Conservation (phyloP, 1,140 invertebrate species). For the Antheraea mylitta region DNA sequence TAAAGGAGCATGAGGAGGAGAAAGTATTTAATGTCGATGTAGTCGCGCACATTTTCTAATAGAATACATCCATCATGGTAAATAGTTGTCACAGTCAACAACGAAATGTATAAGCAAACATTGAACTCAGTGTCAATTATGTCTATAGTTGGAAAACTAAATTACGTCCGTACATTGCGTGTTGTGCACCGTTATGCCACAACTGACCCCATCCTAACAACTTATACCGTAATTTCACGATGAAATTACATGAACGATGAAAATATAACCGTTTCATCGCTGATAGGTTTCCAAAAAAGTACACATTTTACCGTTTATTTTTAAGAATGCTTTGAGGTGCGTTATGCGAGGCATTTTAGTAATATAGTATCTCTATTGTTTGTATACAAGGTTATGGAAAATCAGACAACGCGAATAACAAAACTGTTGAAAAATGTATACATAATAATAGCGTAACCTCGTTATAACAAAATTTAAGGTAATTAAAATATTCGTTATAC, state of each 20-base stretch:
- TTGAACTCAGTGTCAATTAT: conserved; percentile 4
- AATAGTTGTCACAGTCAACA: not conserved
- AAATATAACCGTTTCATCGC: conserved; percentile 17
- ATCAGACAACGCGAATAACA: not conserved
- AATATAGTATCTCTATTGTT: not conserved
- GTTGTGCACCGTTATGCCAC: conserved; percentile 34
- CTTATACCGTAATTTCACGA: conserved; percentile 34
- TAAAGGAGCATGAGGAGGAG: too few relatives aligned
- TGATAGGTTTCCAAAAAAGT: conserved; percentile 1
- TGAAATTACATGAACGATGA: conserved; percentile 34
- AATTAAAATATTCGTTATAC: too few relatives aligned
- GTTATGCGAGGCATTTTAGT: too few relatives aligned
- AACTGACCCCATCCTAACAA: conserved; percentile 33
- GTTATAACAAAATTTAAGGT: too few relatives aligned
- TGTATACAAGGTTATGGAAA: not conserved
- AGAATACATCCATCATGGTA: too few relatives aligned
- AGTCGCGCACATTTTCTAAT: too few relatives aligned
- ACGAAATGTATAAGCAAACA: not conserved
- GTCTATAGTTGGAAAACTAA: conserved; percentile 6
- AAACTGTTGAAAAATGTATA: not conserved
- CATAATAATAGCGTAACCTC: too few relatives aligned
- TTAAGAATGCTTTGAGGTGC: not conserved
- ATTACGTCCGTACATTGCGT: conserved; percentile 24
- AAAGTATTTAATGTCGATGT: too few relatives aligned
- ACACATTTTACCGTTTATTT: not conserved